Conservation (phyloP, 53 echinoderm and acorn worm genomes). For the Crossaster papposus region DNA sequence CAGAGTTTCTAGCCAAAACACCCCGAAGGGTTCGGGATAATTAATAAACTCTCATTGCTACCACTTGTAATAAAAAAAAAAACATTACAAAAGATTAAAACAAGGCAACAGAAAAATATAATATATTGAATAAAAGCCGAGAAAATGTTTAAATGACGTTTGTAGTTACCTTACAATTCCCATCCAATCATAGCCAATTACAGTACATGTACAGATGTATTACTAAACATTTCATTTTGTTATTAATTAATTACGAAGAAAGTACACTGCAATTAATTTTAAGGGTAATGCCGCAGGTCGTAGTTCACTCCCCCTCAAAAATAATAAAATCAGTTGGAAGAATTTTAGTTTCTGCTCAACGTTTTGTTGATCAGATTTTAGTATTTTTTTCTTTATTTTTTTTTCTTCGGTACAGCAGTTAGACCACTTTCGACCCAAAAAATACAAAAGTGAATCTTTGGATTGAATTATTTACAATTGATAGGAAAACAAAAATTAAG, state of each 20-base stretch:
- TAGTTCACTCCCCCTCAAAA: not conserved
- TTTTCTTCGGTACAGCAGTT: constrained; percentile 29
- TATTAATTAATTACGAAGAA: constrained; percentile 29
- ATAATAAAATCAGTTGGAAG: constrained; percentile 14
- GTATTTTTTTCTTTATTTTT: not conserved
- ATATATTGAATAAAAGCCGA: not conserved
- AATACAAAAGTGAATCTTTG: constrained; percentile 62
- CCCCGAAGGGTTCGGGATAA: too few relatives aligned
- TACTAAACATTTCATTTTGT: constrained; percentile 50
- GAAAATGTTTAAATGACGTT: not conserved
- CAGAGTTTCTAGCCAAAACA: too few relatives aligned
- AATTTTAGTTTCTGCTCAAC: not conserved
- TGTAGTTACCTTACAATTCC: not conserved
- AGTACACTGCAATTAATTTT: constrained; percentile 52
- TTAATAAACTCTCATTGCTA: not conserved
- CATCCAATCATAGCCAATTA: constrained; percentile 25
- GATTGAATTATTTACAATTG: constrained; percentile 59
- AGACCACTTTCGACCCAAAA: constrained; percentile 56
- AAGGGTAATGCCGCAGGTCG: not conserved
- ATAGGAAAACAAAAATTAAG: constrained; percentile 27
- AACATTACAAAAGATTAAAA: not conserved
- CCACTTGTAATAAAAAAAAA: not conserved
- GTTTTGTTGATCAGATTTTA: not conserved
- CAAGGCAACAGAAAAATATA: not conserved
- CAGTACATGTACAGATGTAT: constrained; percentile 16